Base-by-base conservation (phyloP, 2,113 vertebrate genomes). In the Uria lomvia region DNA sequence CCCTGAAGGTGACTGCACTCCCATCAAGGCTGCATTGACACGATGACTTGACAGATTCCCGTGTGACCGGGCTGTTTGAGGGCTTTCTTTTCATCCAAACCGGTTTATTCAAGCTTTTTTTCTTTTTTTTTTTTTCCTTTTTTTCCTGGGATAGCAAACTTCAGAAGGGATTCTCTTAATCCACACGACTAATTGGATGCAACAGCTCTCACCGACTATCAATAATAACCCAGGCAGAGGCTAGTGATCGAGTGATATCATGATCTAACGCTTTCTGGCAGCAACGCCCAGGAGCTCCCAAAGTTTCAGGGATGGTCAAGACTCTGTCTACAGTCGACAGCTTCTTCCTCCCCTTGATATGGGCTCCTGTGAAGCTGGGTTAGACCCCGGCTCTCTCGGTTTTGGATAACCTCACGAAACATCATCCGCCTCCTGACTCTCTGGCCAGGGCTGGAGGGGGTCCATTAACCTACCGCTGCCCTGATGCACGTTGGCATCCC, bases 221-320 rank as follows among this genome's bases (percentile, higher is more conserved):
- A 1, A 21, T 67, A 76, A 79, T 12, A 88, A 72, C 30, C 65
- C 94, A 34, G 42, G 66, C 71, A 67, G 60, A 60, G 47, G 5
- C 38, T 3, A 11, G 19, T 24, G 67, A 89, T 72, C n/a, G n/a
- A 5, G 76, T 7, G 49, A 42, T 19, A 50, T 0, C 0, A 0
- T 11, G 80, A 86, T 59, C 47, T 38, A 52, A 89, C 6, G 9
- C 84, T 2, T 52, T 14, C 62, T 76, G 90, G 36, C 63, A 91
- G 62, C 72, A 50, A 65, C 3, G 3, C 47, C 50, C 73, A 55
- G 49, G 10, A 81, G n/a, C 60, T 94, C 66, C 66, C 32, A 8
- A 83, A 30, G 5, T 59, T 76, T 63, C 47, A 34, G 58, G 43
- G 52, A 34, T 2, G 2, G 56, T 86, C 76, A 4, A 24, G 34